These are phyloP conservation scores for Malthinus flaveolus DNA, from an alignment of 2,888 invertebrate genomes.

Conservation along the genomic window DNA sequence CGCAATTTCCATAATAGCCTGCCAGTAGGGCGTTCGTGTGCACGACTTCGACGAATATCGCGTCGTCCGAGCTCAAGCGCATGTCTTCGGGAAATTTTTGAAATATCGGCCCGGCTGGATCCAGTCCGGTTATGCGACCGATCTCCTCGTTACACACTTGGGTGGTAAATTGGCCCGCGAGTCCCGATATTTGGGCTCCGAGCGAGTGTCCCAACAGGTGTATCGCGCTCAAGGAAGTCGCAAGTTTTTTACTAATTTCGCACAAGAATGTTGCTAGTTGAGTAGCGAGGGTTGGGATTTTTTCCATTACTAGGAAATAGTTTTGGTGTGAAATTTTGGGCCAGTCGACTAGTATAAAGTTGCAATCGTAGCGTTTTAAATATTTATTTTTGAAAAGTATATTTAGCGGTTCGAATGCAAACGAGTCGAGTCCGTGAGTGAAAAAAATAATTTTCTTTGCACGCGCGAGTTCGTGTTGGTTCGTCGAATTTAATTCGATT, in stretches of 20 bases:
- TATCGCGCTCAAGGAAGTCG: not conserved
- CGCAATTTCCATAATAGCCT: slow-evolving; percentile 8
- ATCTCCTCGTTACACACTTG: not conserved
- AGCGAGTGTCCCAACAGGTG: slow-evolving; percentile 14
- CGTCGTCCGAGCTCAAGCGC: slow-evolving; percentile 9
- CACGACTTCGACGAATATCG: slow-evolving; percentile 12
- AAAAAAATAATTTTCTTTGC: too few species aligned
- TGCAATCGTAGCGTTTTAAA: slow-evolving; percentile 5
- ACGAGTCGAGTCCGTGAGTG: too few species aligned
- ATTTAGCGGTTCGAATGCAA: too few species aligned
- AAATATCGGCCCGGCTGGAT: slow-evolving; percentile 13
- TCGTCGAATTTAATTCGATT: too few species aligned
- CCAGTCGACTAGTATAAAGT: slow-evolving; percentile 14
- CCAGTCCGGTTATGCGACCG: slow-evolving; percentile 15
- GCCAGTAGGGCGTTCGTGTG: slow-evolving; percentile 5
- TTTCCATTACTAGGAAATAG: not conserved
- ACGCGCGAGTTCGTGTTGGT: too few species aligned
- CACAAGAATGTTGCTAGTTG: not conserved
- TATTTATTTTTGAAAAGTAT: slow-evolving; percentile 6
- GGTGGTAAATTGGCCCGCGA: slow-evolving; percentile 3
- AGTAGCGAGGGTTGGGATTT: not conserved
- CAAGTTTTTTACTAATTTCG: not conserved
- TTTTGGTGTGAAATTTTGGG: not conserved
- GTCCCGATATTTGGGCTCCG: slow-evolving; percentile 9
- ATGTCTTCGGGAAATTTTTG: not conserved